phyloP scores from a whole-genome alignment of 2,113 vertebrate genomes.

The Hyaena hyaena region DNA sequence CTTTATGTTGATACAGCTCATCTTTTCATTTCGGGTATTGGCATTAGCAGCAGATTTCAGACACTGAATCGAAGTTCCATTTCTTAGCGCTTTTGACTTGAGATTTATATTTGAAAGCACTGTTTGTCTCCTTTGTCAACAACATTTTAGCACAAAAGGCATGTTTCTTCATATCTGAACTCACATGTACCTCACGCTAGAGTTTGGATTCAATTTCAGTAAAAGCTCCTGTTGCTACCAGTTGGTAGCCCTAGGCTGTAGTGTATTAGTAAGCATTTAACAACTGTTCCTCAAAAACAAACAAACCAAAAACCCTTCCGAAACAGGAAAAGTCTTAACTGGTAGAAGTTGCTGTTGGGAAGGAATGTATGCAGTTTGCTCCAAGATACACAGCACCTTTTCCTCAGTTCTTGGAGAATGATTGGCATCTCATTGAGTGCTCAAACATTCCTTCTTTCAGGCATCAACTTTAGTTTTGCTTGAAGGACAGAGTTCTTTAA shows the following conservation, averaged over 20 bases:
- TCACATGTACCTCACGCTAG: neutral
- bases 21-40: neutral
- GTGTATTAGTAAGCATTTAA: neutral
- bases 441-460: neutral
- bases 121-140: neutral
- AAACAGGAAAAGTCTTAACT: neutral
- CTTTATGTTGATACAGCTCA: neutral
- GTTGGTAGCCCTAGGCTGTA: neutral
- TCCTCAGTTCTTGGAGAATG: neutral
- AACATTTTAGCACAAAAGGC: neutral
- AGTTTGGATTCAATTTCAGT: neutral
- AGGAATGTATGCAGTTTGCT: neutral
- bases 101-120: neutral
- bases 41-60: neutral
- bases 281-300: neutral
- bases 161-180: neutral
- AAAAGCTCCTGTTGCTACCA: neutral
- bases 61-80: neutral
- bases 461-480: neutral
- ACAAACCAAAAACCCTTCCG: no score
- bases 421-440: no score
- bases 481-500: neutral
- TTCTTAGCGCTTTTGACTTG: neutral
- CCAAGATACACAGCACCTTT: no score
- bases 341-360: neutral